Conservation (phyloP, 1,140 invertebrate species). For the Brachionus koreanus region DNA sequence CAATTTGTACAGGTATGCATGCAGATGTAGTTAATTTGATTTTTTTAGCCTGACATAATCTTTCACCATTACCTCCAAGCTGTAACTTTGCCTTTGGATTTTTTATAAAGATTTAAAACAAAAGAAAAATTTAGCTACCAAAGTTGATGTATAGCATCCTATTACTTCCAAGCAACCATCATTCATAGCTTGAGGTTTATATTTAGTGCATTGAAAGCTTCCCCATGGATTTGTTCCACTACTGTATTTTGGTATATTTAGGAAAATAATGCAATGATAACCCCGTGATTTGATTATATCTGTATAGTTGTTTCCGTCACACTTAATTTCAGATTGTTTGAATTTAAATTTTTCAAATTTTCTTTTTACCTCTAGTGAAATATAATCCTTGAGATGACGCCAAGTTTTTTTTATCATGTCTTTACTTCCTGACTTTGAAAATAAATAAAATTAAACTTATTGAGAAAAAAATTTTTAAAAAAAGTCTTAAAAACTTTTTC, state of each 20-base stretch:
- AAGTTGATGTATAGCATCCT: slow-evolving; percentile 86
- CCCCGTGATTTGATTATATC: slow-evolving; percentile 83
- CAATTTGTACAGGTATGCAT: slow-evolving; percentile 87
- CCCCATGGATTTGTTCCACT: slow-evolving; percentile 91
- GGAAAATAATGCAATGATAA: slow-evolving; percentile 88
- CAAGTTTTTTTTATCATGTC: slow-evolving; percentile 89
- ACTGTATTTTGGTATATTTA: slow-evolving; percentile 91
- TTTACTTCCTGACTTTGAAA: slow-evolving; percentile 76
- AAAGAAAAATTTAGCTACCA: slow-evolving; percentile 64
- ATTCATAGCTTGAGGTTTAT: slow-evolving; percentile 59
- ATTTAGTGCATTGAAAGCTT: slow-evolving; percentile 47
- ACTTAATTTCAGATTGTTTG: slow-evolving; percentile 60
- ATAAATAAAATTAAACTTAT: slow-evolving; percentile 48
- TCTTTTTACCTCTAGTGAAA: slow-evolving; percentile 67
- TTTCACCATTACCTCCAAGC: slow-evolving; percentile 90
- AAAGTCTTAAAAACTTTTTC: too few relatives aligned
- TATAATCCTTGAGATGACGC: slow-evolving; percentile 86
- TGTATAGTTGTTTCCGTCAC: slow-evolving; percentile 89
- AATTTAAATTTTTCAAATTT: background rate
- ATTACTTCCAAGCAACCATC: slow-evolving; percentile 94
- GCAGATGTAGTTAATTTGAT: slow-evolving; percentile 82
- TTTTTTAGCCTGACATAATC: slow-evolving; percentile 82
- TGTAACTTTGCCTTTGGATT: slow-evolving; percentile 76
- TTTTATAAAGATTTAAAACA: background rate
- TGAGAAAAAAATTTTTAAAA: too few relatives aligned